Evolutionary conservation across 1,140 invertebrate genomes (phyloP).

Genomic region (Pissodes strobi): DNA sequence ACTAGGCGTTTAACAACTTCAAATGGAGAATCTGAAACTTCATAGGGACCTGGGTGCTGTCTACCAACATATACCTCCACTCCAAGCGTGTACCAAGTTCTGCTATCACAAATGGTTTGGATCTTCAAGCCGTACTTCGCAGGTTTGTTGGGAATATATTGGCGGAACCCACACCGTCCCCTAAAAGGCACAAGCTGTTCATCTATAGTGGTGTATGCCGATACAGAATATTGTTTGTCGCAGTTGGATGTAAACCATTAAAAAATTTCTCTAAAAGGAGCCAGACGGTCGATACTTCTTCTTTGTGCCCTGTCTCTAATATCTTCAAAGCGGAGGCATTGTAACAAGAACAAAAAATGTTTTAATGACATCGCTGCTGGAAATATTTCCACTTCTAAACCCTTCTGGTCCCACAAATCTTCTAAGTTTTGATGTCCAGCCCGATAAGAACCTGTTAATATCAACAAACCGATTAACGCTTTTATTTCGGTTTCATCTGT

Average conservation of each 20-base stretch:
- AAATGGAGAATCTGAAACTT: too few relatives aligned
- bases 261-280: slow-evolving; percentile 48
- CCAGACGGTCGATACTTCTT: slow-evolving; percentile 45
- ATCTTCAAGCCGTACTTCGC: slow-evolving; percentile 52
- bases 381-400: too few relatives aligned
- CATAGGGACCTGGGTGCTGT: too few relatives aligned
- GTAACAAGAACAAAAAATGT: too few relatives aligned
- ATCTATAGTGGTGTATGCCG: slow-evolving; percentile 11
- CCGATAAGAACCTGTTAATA: too few relatives aligned
- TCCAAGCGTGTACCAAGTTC: slow-evolving; percentile 9
- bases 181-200: slow-evolving; percentile 21
- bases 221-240: slow-evolving; percentile 7
- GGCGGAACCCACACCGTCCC: slow-evolving; percentile 7
- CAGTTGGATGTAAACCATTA: slow-evolving; percentile 37
- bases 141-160: slow-evolving; percentile 35
- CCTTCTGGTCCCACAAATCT: too few relatives aligned
- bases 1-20: too few relatives aligned
- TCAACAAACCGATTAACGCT: too few relatives aligned
- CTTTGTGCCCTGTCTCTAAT: slow-evolving; percentile 38
- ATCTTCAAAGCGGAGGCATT: slow-evolving; percentile 49
- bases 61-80: slow-evolving; percentile 11
- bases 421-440: too few relatives aligned
- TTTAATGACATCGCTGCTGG: too few relatives aligned
- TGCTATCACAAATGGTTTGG: slow-evolving; percentile 30
- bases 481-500: too few relatives aligned